phyloP scores from a whole-genome alignment of 1,140 invertebrate species.

The Heliconius hewitsoni region DNA sequence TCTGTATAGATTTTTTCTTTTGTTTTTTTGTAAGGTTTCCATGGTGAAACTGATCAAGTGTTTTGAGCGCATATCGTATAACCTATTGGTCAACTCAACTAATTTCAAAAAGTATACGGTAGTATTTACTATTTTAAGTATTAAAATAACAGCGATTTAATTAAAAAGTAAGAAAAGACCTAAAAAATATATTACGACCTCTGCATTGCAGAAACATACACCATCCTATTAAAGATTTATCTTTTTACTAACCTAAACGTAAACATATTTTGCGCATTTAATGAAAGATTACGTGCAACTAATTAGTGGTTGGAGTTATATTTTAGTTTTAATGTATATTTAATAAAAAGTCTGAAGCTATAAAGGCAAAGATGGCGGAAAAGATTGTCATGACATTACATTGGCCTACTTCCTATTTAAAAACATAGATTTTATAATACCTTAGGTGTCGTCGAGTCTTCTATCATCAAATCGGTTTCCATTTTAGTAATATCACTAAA shows the following conservation, averaged over 20 bases:
- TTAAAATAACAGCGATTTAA: not conserved
- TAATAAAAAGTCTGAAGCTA: constrained; percentile 30
- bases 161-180: constrained; percentile 37
- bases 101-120: not conserved
- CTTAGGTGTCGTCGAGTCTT: constrained; percentile 74
- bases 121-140: not conserved
- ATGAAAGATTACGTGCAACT: not conserved
- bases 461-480: constrained; percentile 79
- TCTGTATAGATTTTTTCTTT: not conserved
- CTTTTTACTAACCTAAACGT: not conserved
- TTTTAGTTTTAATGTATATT: not conserved
- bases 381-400: constrained; percentile 67
- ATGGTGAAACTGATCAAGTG: not conserved
- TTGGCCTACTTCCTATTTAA: constrained; percentile 65
- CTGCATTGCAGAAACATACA: constrained; percentile 12
- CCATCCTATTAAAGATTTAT: constrained; percentile 29
- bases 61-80: not conserved
- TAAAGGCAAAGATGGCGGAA: constrained; percentile 73
- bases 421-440: constrained; percentile 44
- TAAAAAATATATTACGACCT: constrained; percentile 47
- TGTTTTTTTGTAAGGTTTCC: constrained; percentile 2
- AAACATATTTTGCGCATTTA: not conserved
- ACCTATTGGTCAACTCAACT: not conserved
- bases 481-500: constrained; percentile 76
- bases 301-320: not conserved